Evolutionary conservation across 2,888 invertebrate genomes (phyloP), one percentile per base, ranked within the genome.

Genomic region (Drosophila anceps): DNA sequence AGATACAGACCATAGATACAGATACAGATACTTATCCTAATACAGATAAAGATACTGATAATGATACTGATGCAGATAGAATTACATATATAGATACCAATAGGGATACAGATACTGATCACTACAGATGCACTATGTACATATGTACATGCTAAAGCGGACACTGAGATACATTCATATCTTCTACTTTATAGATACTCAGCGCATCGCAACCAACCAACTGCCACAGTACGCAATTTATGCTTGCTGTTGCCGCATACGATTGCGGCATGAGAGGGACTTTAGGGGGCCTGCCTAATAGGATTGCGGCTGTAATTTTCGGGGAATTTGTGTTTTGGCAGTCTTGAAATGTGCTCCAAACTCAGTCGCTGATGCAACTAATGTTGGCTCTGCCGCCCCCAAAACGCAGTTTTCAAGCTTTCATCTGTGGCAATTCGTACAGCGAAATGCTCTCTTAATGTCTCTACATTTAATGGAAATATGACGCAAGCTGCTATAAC

Each of bases 241-340:
- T 67, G 79, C 44, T 50, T 57, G 65, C 35, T 51, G 4, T 20
- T 5, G 35, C 51, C 2, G 12, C 61, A 50, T 31, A 13, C 4
- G n/a, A 54, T 4, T 58, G 51, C 20, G 54, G 37, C 15, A 33
- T 27, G 39, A 29, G 46, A 31, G 24, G 48, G 31, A 7, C 39
- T 8, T 1, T n/a, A 7, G n/a, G 24, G n/a, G 20, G 10, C 12
- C 29, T 1, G 58, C 43, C 61, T 79, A 82, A 80, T 76, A 72
- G 80, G 79, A 80, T 80, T 82, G 80, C 27, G 76, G 80, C 55
- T 62, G 68, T 65, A 55, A 67, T 69, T 72, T 80, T 72, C 44
- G 72, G 53, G 15, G 12, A 4, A 31, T 37, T 33, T n/a, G 62
- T 46, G 20, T 64, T 57, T 60, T 51, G 35, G 63, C 46, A 66